These are phyloP conservation scores for Macaca mulatta DNA, from an alignment of 2,113 vertebrate species.

Conservation along the genomic window DNA sequence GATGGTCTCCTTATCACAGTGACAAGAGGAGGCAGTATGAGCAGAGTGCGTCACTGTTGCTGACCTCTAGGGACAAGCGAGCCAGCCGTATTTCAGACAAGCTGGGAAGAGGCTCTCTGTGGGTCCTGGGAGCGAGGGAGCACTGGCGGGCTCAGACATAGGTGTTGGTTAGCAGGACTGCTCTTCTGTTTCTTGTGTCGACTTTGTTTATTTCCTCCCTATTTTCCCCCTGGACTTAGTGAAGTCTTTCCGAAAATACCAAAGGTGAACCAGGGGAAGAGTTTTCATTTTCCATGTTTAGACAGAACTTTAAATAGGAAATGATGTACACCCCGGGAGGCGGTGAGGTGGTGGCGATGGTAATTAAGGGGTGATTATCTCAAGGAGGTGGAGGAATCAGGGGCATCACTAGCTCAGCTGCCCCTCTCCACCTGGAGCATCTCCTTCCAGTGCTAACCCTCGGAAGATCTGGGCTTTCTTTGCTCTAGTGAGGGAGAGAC, in stretches of 20 bases:
- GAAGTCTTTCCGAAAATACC: slow-evolving; percentile 54
- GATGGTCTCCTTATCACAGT: slow-evolving; percentile 46
- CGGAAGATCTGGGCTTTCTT: neutral
- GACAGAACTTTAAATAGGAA: slow-evolving; percentile 47
- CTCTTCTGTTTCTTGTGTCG: neutral
- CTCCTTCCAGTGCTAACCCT: neutral
- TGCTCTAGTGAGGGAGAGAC: neutral
- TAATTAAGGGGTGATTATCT: neutral
- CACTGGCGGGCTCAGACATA: neutral
- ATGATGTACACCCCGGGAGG: neutral
- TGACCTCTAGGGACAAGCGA: neutral
- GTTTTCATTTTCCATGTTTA: slow-evolving; percentile 52
- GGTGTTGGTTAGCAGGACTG: neutral
- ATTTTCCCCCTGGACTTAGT: slow-evolving; percentile 32
- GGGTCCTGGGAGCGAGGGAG: neutral
- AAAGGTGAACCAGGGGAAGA: slow-evolving; percentile 32
- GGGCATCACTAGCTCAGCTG: neutral
- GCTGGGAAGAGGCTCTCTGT: neutral
- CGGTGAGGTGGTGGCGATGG: neutral
- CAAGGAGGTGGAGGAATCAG: accelerated
- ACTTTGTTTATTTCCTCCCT: slow-evolving; percentile 54
- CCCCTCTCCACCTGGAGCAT: neutral
- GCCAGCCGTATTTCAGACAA: neutral
- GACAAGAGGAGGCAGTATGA: neutral
- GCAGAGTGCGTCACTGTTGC: neutral